Percentiles rank a stretch among this genome's conserved stretches.
phyloP scores from a whole-genome alignment of 2,113 vertebrate genomes.

The Narcine bancroftii region DNA sequence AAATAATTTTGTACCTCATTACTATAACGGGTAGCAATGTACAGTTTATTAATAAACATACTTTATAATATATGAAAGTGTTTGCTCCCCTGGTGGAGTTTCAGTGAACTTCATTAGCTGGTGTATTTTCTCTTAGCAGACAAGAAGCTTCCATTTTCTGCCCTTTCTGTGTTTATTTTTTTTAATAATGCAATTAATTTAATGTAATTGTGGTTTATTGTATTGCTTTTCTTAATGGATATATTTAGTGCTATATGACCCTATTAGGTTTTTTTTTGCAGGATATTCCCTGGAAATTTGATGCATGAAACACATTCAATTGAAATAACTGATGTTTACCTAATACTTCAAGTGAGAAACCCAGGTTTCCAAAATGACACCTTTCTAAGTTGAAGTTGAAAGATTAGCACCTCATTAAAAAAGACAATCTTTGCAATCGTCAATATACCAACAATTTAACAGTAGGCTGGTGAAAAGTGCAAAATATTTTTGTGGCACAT shows the following conservation, averaged over 20 bases:
- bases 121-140: background rate
- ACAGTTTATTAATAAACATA: background rate
- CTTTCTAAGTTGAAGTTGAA: background rate
- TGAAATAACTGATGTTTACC: no score
- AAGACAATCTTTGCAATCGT: background rate
- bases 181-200: background rate
- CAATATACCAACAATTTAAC: background rate
- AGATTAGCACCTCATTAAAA: background rate
- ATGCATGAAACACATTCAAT: slow-evolving; percentile 11
- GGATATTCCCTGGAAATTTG: background rate
- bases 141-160: background rate
- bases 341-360: background rate
- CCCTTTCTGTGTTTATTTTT: background rate
- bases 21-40: background rate
- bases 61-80: background rate
- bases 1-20: background rate
- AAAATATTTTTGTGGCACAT: background rate
- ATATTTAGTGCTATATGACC: background rate
- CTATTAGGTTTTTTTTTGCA: background rate
- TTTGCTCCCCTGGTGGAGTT: background rate
- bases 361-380: background rate
- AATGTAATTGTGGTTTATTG: background rate
- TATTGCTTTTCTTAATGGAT: background rate
- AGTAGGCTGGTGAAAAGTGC: background rate
- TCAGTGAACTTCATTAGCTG: background rate